phyloP scores from a whole-genome alignment of 2,113 vertebrate species.

The Steatornis caripensis region DNA sequence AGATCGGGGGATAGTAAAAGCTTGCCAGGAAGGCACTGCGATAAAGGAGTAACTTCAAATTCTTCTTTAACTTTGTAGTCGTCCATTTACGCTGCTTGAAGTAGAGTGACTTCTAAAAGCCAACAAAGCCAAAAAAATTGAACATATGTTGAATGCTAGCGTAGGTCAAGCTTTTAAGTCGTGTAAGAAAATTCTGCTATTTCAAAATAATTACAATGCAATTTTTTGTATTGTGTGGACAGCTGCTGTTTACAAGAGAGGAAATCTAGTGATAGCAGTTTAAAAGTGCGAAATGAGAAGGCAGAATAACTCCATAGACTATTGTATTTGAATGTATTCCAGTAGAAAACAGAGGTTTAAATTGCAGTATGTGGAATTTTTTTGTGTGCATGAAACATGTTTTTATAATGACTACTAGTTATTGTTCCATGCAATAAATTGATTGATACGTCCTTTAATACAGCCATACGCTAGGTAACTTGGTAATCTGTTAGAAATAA shows the following conservation, averaged over 20 bases:
- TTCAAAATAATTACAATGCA: neutral
- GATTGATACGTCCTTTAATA: neutral
- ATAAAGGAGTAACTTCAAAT: neutral
- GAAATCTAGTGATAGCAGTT: neutral
- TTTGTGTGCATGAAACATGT: neutral
- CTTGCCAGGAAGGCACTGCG: neutral
- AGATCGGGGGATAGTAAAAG: neutral
- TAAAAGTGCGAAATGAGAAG: neutral
- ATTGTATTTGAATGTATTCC: neutral
- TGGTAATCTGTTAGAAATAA: neutral
- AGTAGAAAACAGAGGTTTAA: neutral
- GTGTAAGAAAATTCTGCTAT: neutral
- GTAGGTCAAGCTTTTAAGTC: neutral
- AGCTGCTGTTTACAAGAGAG: neutral
- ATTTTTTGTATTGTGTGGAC: neutral
- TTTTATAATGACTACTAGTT: neutral
- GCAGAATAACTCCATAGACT: neutral
- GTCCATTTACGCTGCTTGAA: neutral
- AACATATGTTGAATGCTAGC: neutral
- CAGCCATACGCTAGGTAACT: neutral
- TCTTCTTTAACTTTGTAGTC: neutral
- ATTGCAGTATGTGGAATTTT: neutral
- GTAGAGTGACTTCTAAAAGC: neutral
- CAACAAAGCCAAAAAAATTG: too few species aligned
- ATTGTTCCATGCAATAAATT: neutral